Conservation (phyloP, 2,797 vertebrate species). For the Enteromius argenteus region DNA sequence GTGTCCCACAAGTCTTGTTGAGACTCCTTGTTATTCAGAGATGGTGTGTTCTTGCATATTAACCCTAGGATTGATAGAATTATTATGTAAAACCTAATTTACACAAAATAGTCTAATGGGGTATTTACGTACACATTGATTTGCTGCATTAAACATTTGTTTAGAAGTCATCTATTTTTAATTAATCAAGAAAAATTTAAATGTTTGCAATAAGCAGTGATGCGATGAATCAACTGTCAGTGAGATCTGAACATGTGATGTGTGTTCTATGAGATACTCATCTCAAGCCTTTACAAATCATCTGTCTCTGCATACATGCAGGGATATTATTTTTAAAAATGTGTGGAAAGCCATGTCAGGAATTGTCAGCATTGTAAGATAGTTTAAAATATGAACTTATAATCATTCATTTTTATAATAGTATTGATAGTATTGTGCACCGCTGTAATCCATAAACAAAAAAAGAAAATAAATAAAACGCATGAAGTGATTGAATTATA, state of each 20-base stretch:
- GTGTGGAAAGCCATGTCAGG: not conserved
- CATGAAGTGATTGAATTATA: not conserved
- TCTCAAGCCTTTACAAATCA: not conserved
- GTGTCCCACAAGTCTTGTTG: slow-evolving; percentile 83
- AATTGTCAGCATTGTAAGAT: not conserved
- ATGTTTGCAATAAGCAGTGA: not conserved
- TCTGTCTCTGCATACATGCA: not conserved
- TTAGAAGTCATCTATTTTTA: not conserved
- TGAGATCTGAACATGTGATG: not conserved
- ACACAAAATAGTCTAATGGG: not conserved
- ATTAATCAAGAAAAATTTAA: not conserved
- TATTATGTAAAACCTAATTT: slow-evolving; percentile 1
- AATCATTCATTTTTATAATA: not conserved
- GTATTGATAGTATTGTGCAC: not conserved
- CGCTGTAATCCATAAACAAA: not conserved
- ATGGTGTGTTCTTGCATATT: slow-evolving; percentile 86
- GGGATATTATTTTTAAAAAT: not conserved
- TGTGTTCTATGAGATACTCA: not conserved
- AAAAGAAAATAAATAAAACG: not conserved
- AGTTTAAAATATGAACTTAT: not conserved
- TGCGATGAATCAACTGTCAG: not conserved
- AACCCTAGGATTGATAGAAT: slow-evolving; percentile 79
- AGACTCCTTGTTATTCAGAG: slow-evolving; percentile 80
- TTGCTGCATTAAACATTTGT: not conserved
- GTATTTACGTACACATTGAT: not conserved